These are phyloP conservation scores for Coranthus polyacanthus DNA, from an alignment of 2,797 vertebrate species.

Conservation along the genomic window DNA sequence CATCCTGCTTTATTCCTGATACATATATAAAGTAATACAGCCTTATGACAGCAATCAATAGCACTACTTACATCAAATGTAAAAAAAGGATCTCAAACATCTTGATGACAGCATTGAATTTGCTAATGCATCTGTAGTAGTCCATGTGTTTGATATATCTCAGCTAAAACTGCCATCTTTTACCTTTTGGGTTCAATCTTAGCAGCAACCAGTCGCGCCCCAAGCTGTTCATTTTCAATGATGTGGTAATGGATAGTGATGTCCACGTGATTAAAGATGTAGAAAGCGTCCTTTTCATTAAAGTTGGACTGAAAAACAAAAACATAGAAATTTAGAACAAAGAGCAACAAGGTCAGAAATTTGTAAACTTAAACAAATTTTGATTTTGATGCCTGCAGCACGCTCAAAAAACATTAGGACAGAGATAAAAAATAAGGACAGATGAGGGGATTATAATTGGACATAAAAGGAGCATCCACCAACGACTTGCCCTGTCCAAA, in stretches of 20 bases:
- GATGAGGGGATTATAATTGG: no score
- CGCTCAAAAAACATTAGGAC: no score
- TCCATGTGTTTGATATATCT: neutral
- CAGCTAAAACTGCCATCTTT: neutral
- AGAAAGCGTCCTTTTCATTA: constrained; percentile 92
- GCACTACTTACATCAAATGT: neutral
- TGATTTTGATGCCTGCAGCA: no score
- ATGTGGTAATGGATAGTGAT: constrained; percentile 92
- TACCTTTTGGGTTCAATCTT: constrained; percentile 97
- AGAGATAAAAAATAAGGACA: no score
- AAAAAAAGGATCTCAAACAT: neutral
- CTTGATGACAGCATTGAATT: no score
- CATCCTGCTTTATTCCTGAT: no score
- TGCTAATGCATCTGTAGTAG: neutral
- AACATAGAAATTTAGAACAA: neutral
- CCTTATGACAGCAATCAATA: no score
- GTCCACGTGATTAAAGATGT: constrained; percentile 96
- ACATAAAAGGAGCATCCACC: no score
- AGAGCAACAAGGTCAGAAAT: neutral
- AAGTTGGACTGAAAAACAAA: constrained; percentile 87
- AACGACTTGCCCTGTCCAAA: no score
- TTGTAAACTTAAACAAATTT: no score
- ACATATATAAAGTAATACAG: no score
- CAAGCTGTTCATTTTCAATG: constrained; percentile 90
- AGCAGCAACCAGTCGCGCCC: constrained; percentile 92